Conservation (phyloP, 2,113 vertebrate species). For the Cervus canadensis region DNA sequence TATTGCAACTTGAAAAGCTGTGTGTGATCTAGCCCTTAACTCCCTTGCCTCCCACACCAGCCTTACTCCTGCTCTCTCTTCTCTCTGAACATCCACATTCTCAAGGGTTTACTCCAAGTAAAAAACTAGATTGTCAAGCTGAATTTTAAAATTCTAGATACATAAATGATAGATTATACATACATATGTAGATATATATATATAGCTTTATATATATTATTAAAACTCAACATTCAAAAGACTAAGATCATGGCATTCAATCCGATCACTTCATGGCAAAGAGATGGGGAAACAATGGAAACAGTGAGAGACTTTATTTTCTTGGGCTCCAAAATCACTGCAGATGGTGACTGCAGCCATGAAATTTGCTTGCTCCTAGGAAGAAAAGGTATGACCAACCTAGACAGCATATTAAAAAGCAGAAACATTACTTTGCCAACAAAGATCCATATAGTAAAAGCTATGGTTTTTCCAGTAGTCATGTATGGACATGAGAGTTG, state of each 20-base stretch:
- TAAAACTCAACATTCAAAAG: not conserved
- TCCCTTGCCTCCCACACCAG: not conserved
- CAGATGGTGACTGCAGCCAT: not conserved
- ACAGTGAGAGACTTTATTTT: not conserved
- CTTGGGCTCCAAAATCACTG: not conserved
- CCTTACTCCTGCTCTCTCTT: not conserved
- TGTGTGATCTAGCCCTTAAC: not conserved
- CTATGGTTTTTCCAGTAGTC: not conserved
- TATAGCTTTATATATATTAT: not conserved
- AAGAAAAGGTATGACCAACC: not conserved
- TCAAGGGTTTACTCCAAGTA: not conserved
- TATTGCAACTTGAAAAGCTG: not conserved
- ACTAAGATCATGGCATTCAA: not conserved
- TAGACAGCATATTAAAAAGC: not conserved
- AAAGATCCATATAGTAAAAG: not conserved
- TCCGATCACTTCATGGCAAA: not conserved
- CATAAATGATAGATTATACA: not conserved
- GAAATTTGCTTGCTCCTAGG: not conserved
- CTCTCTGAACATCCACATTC: not conserved
- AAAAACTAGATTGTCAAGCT: not conserved
- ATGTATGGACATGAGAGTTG: not conserved
- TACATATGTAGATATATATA: not conserved
- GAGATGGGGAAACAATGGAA: not conserved
- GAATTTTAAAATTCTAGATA: not conserved
- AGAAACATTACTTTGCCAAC: not conserved